Conservation (phyloP, 2,113 vertebrate genomes). For the Lathamus discolor region DNA sequence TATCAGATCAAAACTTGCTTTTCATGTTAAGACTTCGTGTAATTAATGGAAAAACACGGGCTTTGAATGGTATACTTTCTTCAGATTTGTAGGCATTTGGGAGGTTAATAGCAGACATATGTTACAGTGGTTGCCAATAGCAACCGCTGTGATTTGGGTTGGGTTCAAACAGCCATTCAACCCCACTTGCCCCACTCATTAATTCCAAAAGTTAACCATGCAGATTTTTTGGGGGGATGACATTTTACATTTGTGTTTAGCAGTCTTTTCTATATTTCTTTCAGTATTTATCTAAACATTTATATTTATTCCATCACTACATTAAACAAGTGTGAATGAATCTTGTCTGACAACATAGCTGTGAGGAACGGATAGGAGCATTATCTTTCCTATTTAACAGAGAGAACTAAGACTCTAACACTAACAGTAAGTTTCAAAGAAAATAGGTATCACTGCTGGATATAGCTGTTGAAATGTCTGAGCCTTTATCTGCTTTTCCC, state of each 20-base stretch:
- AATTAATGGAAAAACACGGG: neutral
- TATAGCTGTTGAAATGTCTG: neutral
- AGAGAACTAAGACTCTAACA: neutral
- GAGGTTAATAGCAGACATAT: constrained; percentile 30
- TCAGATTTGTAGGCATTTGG: constrained; percentile 4
- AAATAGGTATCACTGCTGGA: neutral
- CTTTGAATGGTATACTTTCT: neutral
- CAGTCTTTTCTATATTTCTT: neutral
- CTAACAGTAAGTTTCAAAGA: neutral
- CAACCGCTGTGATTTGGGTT: neutral
- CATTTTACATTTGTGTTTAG: neutral
- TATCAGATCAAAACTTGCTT: neutral
- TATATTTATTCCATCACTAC: constrained; percentile 19
- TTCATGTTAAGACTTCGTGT: neutral
- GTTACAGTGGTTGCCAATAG: neutral
- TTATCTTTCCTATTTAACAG: neutral
- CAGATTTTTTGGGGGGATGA: neutral
- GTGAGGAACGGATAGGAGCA: neutral
- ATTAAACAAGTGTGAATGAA: constrained; percentile 24
- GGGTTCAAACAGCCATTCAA: constrained; percentile 31
- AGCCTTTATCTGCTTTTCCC: neutral
- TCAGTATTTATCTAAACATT: constrained; percentile 29
- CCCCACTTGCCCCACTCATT: neutral
- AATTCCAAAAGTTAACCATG: neutral
- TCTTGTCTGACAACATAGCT: neutral